Base-by-base conservation (phyloP, 2,113 vertebrate species). In the Pseudopodoces humilis region DNA sequence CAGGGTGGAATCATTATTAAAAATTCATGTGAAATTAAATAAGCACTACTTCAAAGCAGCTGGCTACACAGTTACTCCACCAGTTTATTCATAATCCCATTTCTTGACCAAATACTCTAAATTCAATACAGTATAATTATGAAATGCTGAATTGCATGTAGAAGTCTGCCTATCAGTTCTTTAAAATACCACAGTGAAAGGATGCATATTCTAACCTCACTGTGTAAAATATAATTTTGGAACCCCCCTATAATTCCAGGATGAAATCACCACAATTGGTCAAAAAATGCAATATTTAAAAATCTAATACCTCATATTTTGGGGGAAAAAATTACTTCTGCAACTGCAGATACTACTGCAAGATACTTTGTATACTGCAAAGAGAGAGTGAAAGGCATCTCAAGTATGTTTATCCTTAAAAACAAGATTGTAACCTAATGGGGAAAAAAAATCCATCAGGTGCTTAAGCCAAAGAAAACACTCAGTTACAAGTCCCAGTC, bases 11-110 rank as follows among this genome's bases (percentile, higher is more conserved):
- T 90, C 46, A 68, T 72, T 88, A 68, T 74, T 83, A 83, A 94
- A 89, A 89, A 83, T 53, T 80, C 25, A 70, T 18, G 52, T 78
- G 49, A 80, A 88, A 95, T 83, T 86, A 94, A 90, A 92, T 33
- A 71, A 91, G 64, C 56, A 88, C 14, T 72, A 81, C 64, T 77
- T 70, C 85, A 94, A 94, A 86, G 70, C 14, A 88, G 56, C 39
- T 71, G 31, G 31, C 49, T 69, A 58, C 62, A 69, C 19, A 76
- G 58, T 83, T 92, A 86, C 46, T 65, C n/a, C 10, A 58, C 4
- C 14, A 65, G 74, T 83, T 91, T 91, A 78, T 62, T 69, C 31
- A 49, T 46, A 76, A 90, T 55, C 39, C 43, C 52, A 37, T 41
- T 94, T 85, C 50, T 78, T 84, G 47, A 89, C 47, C 52, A 90